Base-by-base conservation (phyloP, 2,113 vertebrate genomes). In the Oncorhynchus masou region DNA sequence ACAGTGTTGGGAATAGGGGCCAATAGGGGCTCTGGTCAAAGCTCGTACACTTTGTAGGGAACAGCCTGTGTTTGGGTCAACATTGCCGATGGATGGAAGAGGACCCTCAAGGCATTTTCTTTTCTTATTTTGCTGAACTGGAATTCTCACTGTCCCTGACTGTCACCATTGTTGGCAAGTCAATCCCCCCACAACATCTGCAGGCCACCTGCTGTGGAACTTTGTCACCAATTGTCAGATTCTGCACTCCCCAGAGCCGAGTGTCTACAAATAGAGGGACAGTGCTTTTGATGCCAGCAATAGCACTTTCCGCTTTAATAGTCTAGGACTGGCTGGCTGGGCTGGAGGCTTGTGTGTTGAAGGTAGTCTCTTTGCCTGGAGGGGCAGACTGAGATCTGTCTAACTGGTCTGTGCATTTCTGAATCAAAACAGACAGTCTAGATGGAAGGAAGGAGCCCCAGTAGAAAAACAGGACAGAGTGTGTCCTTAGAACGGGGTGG, bases 201-300 rank as follows among this genome's bases (percentile, higher is more conserved):
- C 12, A n/a, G 7, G 60, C 34, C 51, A 39, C 45, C n/a, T 66
- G 60, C 24, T 31, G 24, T 31, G n/a, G 39, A 39, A 45, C 27
- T 39, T 51, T 24, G 70, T 68, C 54, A 34, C 74, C 12, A 31
- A n/a, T 49, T 22, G 9, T 45, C 39, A 1, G 34, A 24, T 20
- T 3, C 48, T 57, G 3, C 73, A 19, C 29, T 39, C 66, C 45
- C 6, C 45, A 68, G 48, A 29, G 39, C 24, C 16, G 27, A 45
- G 51, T 31, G 64, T 51, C 24, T 13, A 11, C 34, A 68, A 29
- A 68, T 45, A 75, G 39, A 54, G 65, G 29, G 74, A 75, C 74
- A 68, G 8, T 49, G 48, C 24, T 20, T 22, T 57, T 34, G 5
- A 69, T 60, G 27, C 74, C 74, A 62, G 74, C n/a, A 48, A 12